Percentiles rank a stretch among this genome's conserved stretches.
Conservation (phyloP, 2,888 invertebrate species). For the Drosophila atripex region DNA sequence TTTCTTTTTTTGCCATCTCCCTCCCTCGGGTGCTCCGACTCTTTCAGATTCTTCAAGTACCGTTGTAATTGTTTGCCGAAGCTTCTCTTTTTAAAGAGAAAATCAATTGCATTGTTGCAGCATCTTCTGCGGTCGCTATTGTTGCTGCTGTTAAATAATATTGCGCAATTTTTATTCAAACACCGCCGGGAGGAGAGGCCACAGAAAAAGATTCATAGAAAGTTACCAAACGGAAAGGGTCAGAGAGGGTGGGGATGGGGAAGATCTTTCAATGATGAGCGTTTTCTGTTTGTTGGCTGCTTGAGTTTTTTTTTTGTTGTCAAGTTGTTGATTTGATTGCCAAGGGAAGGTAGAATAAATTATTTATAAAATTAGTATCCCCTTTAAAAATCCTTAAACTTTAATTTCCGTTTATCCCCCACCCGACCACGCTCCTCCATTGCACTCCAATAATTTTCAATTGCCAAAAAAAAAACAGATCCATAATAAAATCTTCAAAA, state of each 20-base stretch:
- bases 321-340: background rate
- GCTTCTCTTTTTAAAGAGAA: conserved; percentile 45
- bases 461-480: conserved; percentile 21
- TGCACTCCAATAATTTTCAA: conserved; percentile 13
- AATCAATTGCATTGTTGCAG: conserved; percentile 58
- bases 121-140: conserved; percentile 36
- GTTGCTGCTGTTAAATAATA: conserved; percentile 64
- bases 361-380: background rate
- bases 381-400: background rate
- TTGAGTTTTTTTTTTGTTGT: conserved; percentile 17
- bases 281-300: conserved; percentile 16
- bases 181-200: conserved; percentile 20
- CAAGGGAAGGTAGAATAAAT: background rate
- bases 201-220: conserved; percentile 24
- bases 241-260: conserved; percentile 5
- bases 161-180: conserved; percentile 78
- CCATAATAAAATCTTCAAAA: conserved; percentile 27
- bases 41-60: conserved; percentile 65
- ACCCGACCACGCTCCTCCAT: too few species aligned
- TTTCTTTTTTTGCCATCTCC: conserved; percentile 35
- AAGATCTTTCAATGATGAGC: conserved; percentile 33
- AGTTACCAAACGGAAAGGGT: conserved; percentile 26
- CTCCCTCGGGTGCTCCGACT: background rate
- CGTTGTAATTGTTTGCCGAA: conserved; percentile 71
- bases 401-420: conserved; percentile 1